Conservation (phyloP, 2,888 invertebrate genomes). For the Leuctra nigra region DNA sequence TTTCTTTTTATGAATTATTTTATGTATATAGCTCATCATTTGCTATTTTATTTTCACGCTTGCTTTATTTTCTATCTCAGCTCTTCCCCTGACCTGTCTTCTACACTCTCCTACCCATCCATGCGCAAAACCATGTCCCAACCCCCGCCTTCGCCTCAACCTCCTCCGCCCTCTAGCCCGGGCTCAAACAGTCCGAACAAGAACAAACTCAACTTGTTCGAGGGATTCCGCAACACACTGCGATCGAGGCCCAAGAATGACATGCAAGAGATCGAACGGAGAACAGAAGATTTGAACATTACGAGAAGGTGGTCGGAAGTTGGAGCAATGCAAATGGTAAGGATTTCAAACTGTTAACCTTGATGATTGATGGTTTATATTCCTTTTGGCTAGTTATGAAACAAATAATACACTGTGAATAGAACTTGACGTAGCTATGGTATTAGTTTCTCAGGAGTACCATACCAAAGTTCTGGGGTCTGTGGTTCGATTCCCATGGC, state of each 20-base stretch:
- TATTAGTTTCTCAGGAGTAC: too few species aligned
- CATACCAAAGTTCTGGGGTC: too few species aligned
- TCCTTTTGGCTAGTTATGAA: too few species aligned
- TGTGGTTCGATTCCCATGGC: too few species aligned
- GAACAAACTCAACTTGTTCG: conserved; percentile 44
- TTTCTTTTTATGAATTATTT: conserved; percentile 27
- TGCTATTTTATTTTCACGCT: conserved; percentile 23
- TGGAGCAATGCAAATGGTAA: conserved; percentile 30
- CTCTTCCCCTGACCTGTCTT: conserved; percentile 26
- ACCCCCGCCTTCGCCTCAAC: conserved; percentile 34
- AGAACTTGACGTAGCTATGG: too few species aligned
- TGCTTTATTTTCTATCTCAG: conserved; percentile 25
- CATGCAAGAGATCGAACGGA: conserved; percentile 24
- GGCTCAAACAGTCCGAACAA: conserved; percentile 34
- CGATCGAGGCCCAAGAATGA: conserved; percentile 48
- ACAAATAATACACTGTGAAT: too few species aligned
- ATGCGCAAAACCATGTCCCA: conserved; percentile 45
- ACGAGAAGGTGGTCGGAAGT: conserved; percentile 44
- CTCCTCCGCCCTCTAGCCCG: conserved; percentile 6
- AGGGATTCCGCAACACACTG: conserved; percentile 55
- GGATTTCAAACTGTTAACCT: too few species aligned
- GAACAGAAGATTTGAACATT: conserved; percentile 34
- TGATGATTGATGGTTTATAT: too few species aligned
- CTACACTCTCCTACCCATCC: conserved; percentile 42
- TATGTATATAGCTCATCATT: conserved; percentile 9